phyloP scores from a whole-genome alignment of 1,140 invertebrate species.

The Drosophila parvula region DNA sequence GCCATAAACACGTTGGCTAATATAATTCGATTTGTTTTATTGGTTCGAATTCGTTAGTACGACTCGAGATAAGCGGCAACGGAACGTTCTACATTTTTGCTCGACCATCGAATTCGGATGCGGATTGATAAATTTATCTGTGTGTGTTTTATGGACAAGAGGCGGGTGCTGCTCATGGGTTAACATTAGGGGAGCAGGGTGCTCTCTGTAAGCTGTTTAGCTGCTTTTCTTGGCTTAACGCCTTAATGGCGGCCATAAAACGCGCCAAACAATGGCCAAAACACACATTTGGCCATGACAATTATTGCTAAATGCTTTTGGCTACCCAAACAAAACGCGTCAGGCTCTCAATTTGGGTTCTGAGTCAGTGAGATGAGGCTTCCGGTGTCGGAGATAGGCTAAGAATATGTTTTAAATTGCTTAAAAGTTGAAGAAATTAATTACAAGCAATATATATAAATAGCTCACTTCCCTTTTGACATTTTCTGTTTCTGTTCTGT shows the following conservation, averaged over 20 bases:
- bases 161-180: conserved; percentile 37
- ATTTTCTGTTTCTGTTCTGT: background rate
- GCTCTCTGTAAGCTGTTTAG: conserved; percentile 12
- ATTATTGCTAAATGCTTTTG: conserved; percentile 75
- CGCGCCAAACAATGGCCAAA: conserved; percentile 56
- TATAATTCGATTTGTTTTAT: conserved; percentile 68
- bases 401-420: background rate
- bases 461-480: no score
- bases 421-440: background rate
- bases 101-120: conserved; percentile 23
- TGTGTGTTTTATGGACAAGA: conserved; percentile 38
- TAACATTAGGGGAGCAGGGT: conserved; percentile 37
- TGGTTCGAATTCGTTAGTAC: conserved; percentile 36
- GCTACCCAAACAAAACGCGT: conserved; percentile 42
- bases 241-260: conserved; percentile 56
- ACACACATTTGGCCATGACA: conserved; percentile 48
- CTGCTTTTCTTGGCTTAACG: conserved; percentile 19
- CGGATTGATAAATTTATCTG: conserved; percentile 54
- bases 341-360: background rate
- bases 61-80: conserved; percentile 47
- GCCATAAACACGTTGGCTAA: conserved; percentile 62
- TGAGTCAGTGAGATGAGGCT: conserved; percentile 9
- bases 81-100: conserved; percentile 54
- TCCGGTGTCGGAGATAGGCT: conserved; percentile 29
- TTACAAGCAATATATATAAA: no score